These are phyloP conservation scores for Norana najaformis DNA, from an alignment of 2,888 invertebrate genomes.

Conservation along the genomic window DNA sequence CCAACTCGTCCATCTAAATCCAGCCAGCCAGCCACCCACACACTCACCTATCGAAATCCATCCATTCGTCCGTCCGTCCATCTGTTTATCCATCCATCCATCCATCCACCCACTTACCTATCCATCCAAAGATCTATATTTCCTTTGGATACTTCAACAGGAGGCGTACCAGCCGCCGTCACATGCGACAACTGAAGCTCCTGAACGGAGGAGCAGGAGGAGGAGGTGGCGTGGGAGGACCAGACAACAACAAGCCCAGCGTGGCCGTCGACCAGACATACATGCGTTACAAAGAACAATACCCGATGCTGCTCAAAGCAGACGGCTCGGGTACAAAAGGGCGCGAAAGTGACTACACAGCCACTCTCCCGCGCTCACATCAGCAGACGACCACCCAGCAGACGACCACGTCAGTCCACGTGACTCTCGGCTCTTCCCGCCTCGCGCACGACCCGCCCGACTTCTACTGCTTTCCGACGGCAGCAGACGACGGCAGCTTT, in stretches of 20 bases:
- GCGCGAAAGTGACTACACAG: conserved; percentile 20
- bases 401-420: neutral
- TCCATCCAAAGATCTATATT: neutral
- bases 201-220: neutral
- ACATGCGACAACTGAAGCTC: neutral
- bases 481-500: conserved; percentile 9
- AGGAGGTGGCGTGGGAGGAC: neutral
- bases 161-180: neutral
- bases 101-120: no score
- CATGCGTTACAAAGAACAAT: conserved; percentile 22
- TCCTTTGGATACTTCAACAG: neutral
- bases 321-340: neutral
- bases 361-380: neutral
- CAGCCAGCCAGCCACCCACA: no score
- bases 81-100: no score
- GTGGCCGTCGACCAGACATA: conserved; percentile 21
- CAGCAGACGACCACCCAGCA: neutral
- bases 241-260: neutral
- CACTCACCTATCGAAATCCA: no score
- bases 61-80: no score
- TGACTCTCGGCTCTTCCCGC: conserved; percentile 9
- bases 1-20: no score
- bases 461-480: conserved; percentile 21
- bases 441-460: neutral
- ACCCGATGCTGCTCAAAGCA: conserved; percentile 25